Conservation (phyloP, 2,113 vertebrate genomes). For the Lethenteron reissneri region DNA sequence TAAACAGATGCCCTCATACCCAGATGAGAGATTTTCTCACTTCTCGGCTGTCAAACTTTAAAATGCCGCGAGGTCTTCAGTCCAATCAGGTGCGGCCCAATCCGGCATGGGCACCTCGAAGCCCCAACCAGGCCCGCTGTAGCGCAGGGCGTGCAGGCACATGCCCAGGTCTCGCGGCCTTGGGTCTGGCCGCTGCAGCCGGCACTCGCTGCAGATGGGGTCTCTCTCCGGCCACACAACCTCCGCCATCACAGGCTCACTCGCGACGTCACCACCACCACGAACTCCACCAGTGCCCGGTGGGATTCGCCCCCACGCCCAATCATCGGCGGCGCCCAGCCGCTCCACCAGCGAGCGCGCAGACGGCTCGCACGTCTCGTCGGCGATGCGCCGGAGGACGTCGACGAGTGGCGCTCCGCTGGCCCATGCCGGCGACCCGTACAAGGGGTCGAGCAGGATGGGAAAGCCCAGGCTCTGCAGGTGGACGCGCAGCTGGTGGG, state of each 20-base stretch:
- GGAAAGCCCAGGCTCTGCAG: slow-evolving; percentile 76
- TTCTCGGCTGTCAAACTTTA: too few relatives aligned
- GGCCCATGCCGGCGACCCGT: slow-evolving; percentile 65
- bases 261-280: background rate
- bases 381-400: slow-evolving; percentile 38
- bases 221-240: slow-evolving; percentile 22
- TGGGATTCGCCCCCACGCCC: background rate
- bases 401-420: slow-evolving; percentile 21
- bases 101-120: slow-evolving; percentile 47
- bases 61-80: slow-evolving; percentile 13
- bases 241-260: background rate
- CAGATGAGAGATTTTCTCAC: too few relatives aligned
- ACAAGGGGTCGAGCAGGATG: slow-evolving; percentile 77
- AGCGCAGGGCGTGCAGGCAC: slow-evolving; percentile 72
- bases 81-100: slow-evolving; percentile 70
- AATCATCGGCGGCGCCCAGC: background rate
- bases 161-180: slow-evolving; percentile 64
- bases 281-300: background rate
- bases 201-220: slow-evolving; percentile 57
- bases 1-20: too few relatives aligned
- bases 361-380: slow-evolving; percentile 50
- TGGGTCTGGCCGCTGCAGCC: slow-evolving; percentile 37
- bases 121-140: slow-evolving; percentile 73
- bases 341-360: slow-evolving; percentile 40
- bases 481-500: slow-evolving; percentile 88